phyloP scores from a whole-genome alignment of 2,888 invertebrate genomes.

The Exocentrus adspersus region DNA sequence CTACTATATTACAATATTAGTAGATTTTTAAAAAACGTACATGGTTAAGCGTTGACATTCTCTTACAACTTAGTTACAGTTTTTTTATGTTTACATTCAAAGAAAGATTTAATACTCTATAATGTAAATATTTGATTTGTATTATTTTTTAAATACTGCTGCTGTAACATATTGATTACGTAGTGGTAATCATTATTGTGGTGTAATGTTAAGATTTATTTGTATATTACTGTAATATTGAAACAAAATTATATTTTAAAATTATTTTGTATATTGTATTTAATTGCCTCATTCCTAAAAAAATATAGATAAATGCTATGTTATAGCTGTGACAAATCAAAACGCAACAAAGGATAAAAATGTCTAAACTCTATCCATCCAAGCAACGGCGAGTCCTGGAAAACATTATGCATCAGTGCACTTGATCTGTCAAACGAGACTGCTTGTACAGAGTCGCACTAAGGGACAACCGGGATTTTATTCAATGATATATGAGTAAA shows the following conservation, averaged over 20 bases:
- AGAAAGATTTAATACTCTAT: conserved; percentile 36
- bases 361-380: too few species aligned
- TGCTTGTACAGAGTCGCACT: too few species aligned
- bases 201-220: conserved; percentile 48
- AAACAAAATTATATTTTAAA: conserved; percentile 49
- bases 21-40: conserved; percentile 11
- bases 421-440: too few species aligned
- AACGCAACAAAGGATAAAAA: too few species aligned
- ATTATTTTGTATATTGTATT: conserved; percentile 38
- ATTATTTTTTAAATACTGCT: conserved; percentile 29
- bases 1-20: conserved; percentile 13
- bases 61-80: conserved; percentile 21
- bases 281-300: not conserved
- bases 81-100: conserved; percentile 26
- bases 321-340: too few species aligned
- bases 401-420: too few species aligned
- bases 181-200: conserved; percentile 46
- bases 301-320: too few species aligned
- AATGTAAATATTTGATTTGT: conserved; percentile 37
- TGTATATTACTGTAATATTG: conserved; percentile 48
- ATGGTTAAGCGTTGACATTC: conserved; percentile 29
- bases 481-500: too few species aligned
- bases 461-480: too few species aligned
- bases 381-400: too few species aligned
- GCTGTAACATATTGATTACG: conserved; percentile 37